Evolutionary conservation across 2,797 vertebrate species (phyloP).

Genomic region (Microhierax caerulescens): DNA sequence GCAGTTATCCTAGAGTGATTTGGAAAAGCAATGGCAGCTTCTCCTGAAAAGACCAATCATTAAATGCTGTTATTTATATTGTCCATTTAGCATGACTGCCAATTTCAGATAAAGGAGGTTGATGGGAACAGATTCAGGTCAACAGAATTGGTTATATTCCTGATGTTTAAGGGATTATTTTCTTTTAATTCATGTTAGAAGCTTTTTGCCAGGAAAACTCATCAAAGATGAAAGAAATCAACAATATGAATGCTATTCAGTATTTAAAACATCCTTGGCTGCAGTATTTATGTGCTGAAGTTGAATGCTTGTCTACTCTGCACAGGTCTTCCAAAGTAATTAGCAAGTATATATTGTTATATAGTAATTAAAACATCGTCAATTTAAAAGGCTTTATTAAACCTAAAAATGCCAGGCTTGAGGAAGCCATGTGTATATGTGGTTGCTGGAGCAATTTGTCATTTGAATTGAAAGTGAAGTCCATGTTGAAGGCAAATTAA

Average conservation of each 20-base stretch:
- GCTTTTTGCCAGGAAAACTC: constrained; percentile 9
- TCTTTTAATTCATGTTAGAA: constrained; percentile 18
- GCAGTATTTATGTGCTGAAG: background rate
- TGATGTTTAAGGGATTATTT: constrained; percentile 37
- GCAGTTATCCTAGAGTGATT: background rate
- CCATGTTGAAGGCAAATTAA: background rate
- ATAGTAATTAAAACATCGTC: background rate
- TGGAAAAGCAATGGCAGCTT: background rate
- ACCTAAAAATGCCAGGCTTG: background rate
- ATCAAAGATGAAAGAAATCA: background rate
- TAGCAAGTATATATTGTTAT: background rate
- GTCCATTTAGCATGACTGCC: constrained; percentile 11
- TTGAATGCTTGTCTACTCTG: background rate
- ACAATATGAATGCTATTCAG: background rate
- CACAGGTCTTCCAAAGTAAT: background rate
- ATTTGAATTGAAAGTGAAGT: constrained; percentile 1
- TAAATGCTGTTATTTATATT: constrained; percentile 20
- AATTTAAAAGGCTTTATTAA: background rate
- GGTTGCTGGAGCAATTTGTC: background rate
- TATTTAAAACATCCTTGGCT: background rate
- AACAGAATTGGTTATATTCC: constrained; percentile 9
- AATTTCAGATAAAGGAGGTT: constrained; percentile 35
- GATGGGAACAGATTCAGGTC: constrained; percentile 31
- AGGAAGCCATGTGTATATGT: background rate
- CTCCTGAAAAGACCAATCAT: background rate